Conservation (phyloP, 2,113 vertebrate genomes). For the Ibidorhyncha struthersii region DNA sequence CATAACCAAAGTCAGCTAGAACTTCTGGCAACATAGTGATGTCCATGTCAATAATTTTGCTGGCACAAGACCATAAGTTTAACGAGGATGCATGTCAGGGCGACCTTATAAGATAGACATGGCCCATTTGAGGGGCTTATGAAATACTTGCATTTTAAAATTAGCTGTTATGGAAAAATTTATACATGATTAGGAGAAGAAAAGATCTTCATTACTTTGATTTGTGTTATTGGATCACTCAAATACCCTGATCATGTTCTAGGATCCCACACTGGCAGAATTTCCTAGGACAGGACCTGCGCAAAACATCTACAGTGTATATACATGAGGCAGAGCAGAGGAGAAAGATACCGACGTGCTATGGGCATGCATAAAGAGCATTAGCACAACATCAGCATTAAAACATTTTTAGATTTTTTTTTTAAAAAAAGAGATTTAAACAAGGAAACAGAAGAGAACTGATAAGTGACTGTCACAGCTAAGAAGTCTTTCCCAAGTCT, state of each 20-base stretch:
- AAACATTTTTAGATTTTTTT: not conserved
- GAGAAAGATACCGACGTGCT: not conserved
- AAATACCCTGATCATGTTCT: not conserved
- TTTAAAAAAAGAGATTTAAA: not conserved
- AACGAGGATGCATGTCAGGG: not conserved
- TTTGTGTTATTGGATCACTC: not conserved
- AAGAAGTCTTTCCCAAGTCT: not conserved
- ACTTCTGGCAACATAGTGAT: not conserved
- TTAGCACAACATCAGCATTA: not conserved
- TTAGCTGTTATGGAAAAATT: not conserved
- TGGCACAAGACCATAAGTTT: not conserved
- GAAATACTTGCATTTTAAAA: not conserved
- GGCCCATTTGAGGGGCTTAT: not conserved
- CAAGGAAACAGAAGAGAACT: not conserved
- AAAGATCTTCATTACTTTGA: not conserved
- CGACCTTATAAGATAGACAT: rapidly evolving
- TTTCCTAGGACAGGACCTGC: not conserved
- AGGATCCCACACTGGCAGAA: not conserved
- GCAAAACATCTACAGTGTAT: not conserved
- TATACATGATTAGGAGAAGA: not conserved
- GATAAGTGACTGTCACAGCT: not conserved
- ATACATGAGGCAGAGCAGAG: not conserved
- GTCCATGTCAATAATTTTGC: not conserved
- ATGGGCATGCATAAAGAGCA: not conserved
- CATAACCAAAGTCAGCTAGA: not conserved